These are phyloP conservation scores for Helleia helle DNA, from an alignment of 2,888 invertebrate species.

Conservation along the genomic window DNA sequence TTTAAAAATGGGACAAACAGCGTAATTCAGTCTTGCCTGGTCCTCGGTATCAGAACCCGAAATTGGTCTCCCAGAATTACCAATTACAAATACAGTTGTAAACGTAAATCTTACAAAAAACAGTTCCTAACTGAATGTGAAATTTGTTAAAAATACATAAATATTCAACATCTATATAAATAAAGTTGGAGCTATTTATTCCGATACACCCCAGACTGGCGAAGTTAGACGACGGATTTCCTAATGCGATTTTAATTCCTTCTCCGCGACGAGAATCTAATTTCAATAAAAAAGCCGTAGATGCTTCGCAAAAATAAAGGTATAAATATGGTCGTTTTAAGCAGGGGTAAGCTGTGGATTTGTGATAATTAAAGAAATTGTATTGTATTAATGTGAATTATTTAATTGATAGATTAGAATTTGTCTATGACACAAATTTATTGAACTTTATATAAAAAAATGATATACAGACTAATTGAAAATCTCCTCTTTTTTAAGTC, in stretches of 20 bases:
- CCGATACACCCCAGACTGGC: conserved; percentile 68
- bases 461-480: too few species aligned
- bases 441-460: too few species aligned
- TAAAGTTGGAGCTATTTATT: conserved; percentile 71
- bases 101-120: conserved; percentile 24
- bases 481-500: too few species aligned
- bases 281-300: conserved; percentile 59
- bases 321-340: too few species aligned
- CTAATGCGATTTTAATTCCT: conserved; percentile 73
- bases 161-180: conserved; percentile 70
- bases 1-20: too few species aligned
- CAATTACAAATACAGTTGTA: neutral
- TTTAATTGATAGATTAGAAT: too few species aligned
- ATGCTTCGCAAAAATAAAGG: conserved; percentile 33
- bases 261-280: conserved; percentile 62
- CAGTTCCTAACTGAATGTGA: conserved; percentile 52
- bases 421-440: too few species aligned
- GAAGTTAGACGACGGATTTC: conserved; percentile 70
- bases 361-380: too few species aligned
- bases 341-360: too few species aligned
- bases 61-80: neutral
- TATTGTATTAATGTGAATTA: too few species aligned
- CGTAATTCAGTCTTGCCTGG: too few species aligned
- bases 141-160: conserved; percentile 62
- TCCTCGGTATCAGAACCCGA: too few species aligned